Percentiles rank a stretch among this genome's conserved stretches.
These are phyloP conservation scores for Chrysochloris asiatica DNA, from an alignment of 2,113 vertebrate species.

Conservation along the genomic window DNA sequence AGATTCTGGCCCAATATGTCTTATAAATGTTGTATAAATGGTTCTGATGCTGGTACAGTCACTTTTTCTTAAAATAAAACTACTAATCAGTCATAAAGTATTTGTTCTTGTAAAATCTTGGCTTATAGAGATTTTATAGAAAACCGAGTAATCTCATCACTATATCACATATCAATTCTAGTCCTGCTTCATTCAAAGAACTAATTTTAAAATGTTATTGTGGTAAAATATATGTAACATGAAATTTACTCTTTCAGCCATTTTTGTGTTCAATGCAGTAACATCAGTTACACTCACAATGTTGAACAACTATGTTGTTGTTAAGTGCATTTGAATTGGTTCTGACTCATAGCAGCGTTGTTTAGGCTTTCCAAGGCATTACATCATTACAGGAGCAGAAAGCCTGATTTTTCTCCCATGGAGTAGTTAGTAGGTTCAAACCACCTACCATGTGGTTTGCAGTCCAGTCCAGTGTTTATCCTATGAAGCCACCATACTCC, in stretches of 20 bases:
- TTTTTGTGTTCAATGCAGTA: not conserved
- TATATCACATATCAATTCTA: not conserved
- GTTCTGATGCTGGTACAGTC: not conserved
- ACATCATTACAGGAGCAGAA: too few species aligned
- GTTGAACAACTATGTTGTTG: too few species aligned
- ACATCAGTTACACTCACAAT: not conserved
- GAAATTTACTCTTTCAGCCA: not conserved
- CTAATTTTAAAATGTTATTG: not conserved
- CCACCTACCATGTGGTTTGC: too few species aligned
- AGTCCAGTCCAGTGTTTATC: too few species aligned
- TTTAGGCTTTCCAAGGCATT: too few species aligned
- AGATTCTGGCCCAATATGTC: not conserved
- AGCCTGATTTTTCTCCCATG: too few species aligned
- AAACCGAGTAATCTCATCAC: not conserved
- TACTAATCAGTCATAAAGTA: not conserved
- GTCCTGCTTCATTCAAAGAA: not conserved
- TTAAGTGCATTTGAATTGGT: too few species aligned
- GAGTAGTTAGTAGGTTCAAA: too few species aligned
- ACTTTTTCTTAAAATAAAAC: conserved; percentile 17
- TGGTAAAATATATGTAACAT: not conserved
- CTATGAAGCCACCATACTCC: too few species aligned
- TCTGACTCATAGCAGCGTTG: too few species aligned
- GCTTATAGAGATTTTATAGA: not conserved
- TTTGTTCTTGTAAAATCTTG: not conserved
- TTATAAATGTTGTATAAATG: not conserved